Evolutionary conservation across 2,797 vertebrate genomes (phyloP).

Genomic region (Lerista edwardsae): DNA sequence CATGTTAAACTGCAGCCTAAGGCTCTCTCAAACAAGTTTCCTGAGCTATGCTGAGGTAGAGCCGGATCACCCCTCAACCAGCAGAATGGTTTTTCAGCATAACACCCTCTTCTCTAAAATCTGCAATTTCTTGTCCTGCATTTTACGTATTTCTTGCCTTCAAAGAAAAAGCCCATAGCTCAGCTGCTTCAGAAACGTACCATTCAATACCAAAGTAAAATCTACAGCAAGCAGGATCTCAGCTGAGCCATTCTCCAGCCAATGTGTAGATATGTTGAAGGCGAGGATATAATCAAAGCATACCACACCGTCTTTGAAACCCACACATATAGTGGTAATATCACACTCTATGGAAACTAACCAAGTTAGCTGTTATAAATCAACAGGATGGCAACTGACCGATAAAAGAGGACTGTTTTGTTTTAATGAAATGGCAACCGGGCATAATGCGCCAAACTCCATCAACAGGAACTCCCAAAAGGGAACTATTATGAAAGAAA

Average conservation of each 20-base stretch:
- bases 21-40: too few species aligned
- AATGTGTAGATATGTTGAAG: neutral
- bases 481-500: neutral
- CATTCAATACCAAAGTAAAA: neutral
- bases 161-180: neutral
- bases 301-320: neutral
- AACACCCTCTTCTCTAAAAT: too few species aligned
- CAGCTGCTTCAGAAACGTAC: neutral
- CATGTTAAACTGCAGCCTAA: too few species aligned
- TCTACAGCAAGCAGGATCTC: neutral
- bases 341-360: neutral
- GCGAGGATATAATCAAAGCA: neutral
- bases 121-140: too few species aligned
- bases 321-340: neutral
- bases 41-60: too few species aligned
- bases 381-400: too few species aligned
- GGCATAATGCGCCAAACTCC: neutral
- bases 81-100: too few species aligned
- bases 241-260: neutral
- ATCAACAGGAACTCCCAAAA: neutral
- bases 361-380: neutral
- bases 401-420: too few species aligned
- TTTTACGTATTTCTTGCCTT: neutral
- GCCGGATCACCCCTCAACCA: too few species aligned
- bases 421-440: neutral